A percentile compares a stretch with the other conserved stretches of the same genome.
Evolutionary conservation across 64 coral and sea anemone species (phyloP).

Genomic region (Orbicella faveolata): DNA sequence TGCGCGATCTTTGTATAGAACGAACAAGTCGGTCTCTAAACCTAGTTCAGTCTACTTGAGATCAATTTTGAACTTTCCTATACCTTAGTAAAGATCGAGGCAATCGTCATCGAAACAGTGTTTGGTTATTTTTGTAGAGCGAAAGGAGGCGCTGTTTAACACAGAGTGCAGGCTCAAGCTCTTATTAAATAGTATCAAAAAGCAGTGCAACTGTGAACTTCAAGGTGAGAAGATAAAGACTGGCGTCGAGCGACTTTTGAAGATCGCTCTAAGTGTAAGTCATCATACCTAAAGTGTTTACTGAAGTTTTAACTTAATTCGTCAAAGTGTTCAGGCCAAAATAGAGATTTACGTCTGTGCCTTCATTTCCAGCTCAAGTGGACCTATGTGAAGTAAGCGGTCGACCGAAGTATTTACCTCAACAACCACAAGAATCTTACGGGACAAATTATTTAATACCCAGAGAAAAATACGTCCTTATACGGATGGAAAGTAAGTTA

Average conservation of each 20-base stretch:
- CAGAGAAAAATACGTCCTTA: slow-evolving; percentile 7
- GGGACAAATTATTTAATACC: slow-evolving; percentile 8
- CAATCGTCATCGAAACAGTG: background rate
- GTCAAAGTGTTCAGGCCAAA: background rate
- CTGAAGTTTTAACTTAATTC: no score
- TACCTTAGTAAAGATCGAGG: no score
- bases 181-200: background rate
- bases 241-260: no score
- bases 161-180: slow-evolving; percentile 12
- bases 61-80: no score
- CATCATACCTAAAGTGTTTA: no score
- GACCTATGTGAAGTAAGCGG: slow-evolving; percentile 11
- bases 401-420: background rate
- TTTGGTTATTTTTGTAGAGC: background rate
- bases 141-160: background rate
- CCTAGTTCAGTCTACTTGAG: no score
- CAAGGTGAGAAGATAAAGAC: background rate
- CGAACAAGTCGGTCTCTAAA: no score
- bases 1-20: no score
- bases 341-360: background rate
- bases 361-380: background rate
- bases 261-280: no score
- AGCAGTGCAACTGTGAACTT: background rate
- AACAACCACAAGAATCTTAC: slow-evolving; percentile 28
- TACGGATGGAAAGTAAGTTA: slow-evolving; percentile 21